Base-by-base conservation (phyloP, 2,113 vertebrate species). In the Antidorcas marsupialis region DNA sequence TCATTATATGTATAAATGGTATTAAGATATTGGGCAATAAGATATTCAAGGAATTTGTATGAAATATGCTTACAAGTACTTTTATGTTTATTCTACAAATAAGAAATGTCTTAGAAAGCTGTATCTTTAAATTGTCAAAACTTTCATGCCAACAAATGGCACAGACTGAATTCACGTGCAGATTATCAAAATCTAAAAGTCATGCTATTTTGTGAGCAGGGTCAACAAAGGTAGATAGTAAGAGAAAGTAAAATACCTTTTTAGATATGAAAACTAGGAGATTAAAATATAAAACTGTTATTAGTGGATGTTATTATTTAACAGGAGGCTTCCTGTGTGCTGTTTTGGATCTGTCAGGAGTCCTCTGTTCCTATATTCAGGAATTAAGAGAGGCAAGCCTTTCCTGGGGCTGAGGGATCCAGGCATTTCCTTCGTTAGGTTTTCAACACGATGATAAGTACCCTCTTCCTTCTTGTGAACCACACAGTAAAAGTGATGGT, bases 81-180 rank as follows among this genome's bases (percentile, higher is more conserved):
- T 71, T 52, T 71, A 60, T 82, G 55, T 92, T 84, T 89, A 92
- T 89, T 96, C 96, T 89, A 91, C 30, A 94, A 87, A 81, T 87
- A 83, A 87, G 7, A 25, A 71, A 45, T 36, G 10, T 16, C 23
- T 87, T 14, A n/a, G n/a, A n/a, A n/a, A 79, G 25, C 10, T 81
- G 39, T 76, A 50, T 76, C 59, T 7, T 55, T 79, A 85, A 78
- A 55, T 79, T 93, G 25, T 5, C 47, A 59, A 91, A 95, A 36
- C 30, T 14, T 91, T 39, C 23, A 74, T 45, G 17, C 36, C 30
- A 93, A 36, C 7, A 71, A 71, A 17, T 86, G 78, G 15, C 25
- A 95, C 50, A 96, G 19, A 91, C 28, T 71, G 47, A 97, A 95
- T 78, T 96, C 8, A 94, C 27, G 95, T 13, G 45, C 30, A 94